These are phyloP conservation scores for Aphelinus atriplicis DNA, from an alignment of 1,140 invertebrate genomes.

Conservation along the genomic window DNA sequence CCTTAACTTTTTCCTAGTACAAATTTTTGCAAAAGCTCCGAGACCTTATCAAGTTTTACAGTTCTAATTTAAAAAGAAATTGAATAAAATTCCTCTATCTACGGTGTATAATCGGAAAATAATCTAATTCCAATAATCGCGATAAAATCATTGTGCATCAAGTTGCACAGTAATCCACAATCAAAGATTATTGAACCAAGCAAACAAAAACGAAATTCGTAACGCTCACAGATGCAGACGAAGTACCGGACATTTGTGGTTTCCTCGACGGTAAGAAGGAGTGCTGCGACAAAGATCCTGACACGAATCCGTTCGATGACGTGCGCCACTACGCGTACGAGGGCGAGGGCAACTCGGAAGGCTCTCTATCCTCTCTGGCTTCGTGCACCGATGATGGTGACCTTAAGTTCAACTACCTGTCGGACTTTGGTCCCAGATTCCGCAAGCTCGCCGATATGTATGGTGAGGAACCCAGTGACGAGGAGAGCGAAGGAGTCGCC, in stretches of 20 bases:
- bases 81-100: no score
- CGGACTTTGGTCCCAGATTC: constrained; percentile 96
- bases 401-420: constrained; percentile 96
- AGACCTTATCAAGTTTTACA: no score
- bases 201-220: no score
- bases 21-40: no score
- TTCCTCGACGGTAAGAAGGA: constrained; percentile 91
- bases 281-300: constrained; percentile 88
- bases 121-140: no score
- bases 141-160: no score
- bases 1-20: no score
- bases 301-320: constrained; percentile 92
- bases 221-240: constrained; percentile 59
- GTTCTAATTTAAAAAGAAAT: no score
- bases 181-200: no score
- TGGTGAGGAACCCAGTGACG: constrained; percentile 87
- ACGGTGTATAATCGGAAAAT: no score
- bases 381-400: constrained; percentile 94
- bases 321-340: constrained; percentile 96
- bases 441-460: constrained; percentile 98
- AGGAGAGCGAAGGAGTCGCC: constrained; percentile 75
- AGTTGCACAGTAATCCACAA: no score
- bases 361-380: constrained; percentile 91
- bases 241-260: constrained; percentile 87
- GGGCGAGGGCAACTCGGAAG: constrained; percentile 91